phyloP scores from a whole-genome alignment of 2,113 vertebrate species.

The Dicrurus megarhynchus region DNA sequence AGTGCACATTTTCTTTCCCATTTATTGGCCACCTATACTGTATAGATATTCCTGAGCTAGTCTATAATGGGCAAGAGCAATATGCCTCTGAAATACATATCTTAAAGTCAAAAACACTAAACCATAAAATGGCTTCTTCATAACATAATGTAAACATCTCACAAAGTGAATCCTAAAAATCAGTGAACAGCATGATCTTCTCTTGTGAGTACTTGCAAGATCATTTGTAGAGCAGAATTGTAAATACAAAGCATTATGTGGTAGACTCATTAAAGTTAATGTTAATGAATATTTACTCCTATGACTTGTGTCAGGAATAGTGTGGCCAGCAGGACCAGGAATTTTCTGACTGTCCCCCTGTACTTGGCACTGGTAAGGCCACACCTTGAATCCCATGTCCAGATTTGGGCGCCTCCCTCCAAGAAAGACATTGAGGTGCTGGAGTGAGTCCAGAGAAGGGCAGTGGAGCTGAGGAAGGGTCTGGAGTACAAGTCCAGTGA shows the following conservation, averaged over 20 bases:
- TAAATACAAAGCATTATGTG: neutral
- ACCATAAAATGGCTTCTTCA: neutral
- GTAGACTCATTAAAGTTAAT: neutral
- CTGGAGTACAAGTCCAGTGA: neutral
- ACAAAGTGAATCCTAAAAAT: neutral
- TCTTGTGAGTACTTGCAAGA: neutral
- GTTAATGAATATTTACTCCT: neutral
- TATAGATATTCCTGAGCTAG: neutral
- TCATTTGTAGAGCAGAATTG: neutral
- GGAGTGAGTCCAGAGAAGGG: neutral
- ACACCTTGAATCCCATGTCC: fast-evolving
- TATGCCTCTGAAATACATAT: neutral
- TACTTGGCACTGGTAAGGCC: neutral
- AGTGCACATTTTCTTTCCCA: neutral
- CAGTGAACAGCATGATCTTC: neutral
- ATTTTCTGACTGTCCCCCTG: neutral
- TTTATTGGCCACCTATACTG: neutral
- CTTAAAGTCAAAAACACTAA: neutral
- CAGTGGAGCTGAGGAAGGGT: fast-evolving
- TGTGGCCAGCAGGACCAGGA: neutral
- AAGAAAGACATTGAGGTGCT: neutral
- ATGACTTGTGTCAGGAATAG: neutral
- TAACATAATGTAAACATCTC: neutral
- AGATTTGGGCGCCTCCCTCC: neutral
- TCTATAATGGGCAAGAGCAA: neutral